These are phyloP conservation scores for Linepithema humile DNA, from an alignment of 1,140 invertebrate species.

Conservation along the genomic window DNA sequence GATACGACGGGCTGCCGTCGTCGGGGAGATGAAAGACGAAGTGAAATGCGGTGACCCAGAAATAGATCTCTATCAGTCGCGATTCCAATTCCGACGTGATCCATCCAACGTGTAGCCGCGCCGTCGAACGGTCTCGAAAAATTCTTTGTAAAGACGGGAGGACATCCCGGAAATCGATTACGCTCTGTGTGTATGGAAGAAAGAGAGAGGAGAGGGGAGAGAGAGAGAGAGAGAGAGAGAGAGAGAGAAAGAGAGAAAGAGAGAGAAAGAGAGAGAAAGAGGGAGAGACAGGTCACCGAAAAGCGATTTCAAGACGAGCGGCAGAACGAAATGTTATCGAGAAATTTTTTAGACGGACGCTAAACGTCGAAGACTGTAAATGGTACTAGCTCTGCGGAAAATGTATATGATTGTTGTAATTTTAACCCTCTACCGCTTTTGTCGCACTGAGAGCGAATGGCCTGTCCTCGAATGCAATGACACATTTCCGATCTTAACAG, in stretches of 20 bases:
- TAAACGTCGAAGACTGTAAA: neutral
- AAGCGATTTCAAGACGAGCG: slow-evolving; percentile 46
- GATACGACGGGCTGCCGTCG: neutral
- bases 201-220: neutral
- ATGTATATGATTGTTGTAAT: slow-evolving; percentile 47
- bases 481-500: too few relatives aligned
- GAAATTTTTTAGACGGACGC: slow-evolving; percentile 33
- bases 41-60: slow-evolving; percentile 10
- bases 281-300: slow-evolving; percentile 9
- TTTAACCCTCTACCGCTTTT: slow-evolving; percentile 62
- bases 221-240: neutral
- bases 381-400: slow-evolving; percentile 1
- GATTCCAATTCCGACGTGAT: slow-evolving; percentile 42
- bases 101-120: slow-evolving; percentile 39
- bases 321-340: slow-evolving; percentile 29
- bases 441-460: neutral
- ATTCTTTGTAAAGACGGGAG: slow-evolving; percentile 18
- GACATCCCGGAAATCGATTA: slow-evolving; percentile 36
- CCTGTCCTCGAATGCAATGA: too few relatives aligned
- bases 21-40: slow-evolving; percentile 6
- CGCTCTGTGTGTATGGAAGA: neutral
- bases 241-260: neutral
- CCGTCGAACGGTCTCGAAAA: slow-evolving; percentile 24
- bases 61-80: slow-evolving; percentile 32
- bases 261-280: neutral